These are phyloP conservation scores for Heliothis virescens DNA, from an alignment of 1,140 invertebrate genomes.

Conservation along the genomic window DNA sequence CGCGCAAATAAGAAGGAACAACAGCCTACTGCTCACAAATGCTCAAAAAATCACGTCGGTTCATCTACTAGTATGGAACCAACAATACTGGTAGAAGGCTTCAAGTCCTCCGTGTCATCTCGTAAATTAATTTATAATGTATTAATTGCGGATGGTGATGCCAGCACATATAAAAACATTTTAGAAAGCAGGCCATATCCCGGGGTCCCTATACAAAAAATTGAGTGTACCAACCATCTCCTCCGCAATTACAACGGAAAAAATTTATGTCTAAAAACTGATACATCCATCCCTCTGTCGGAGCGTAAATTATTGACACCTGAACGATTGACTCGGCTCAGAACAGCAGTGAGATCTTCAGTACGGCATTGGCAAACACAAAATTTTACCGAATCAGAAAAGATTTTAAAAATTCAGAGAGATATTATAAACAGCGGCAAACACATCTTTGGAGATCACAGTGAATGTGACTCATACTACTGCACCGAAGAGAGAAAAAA, in stretches of 20 bases:
- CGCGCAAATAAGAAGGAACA: too few relatives aligned
- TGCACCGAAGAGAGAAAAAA: neutral
- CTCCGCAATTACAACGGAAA: conserved; percentile 1
- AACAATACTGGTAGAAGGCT: too few relatives aligned
- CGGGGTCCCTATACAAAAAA: neutral
- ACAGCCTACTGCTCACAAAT: too few relatives aligned
- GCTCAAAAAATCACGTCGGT: too few relatives aligned
- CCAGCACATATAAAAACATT: neutral
- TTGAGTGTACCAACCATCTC: conserved; percentile 19
- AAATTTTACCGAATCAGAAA: neutral
- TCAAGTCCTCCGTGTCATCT: too few relatives aligned
- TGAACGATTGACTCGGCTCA: neutral
- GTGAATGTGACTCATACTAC: neutral
- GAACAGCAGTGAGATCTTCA: neutral
- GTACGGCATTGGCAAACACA: neutral
- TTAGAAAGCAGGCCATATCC: neutral
- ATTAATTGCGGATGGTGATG: too few relatives aligned
- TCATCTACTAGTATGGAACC: too few relatives aligned
- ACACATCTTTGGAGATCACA: conserved; percentile 4
- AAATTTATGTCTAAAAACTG: neutral
- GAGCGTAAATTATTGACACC: neutral
- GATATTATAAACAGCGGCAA: neutral
- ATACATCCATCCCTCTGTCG: neutral
- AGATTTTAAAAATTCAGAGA: neutral
- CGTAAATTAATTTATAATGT: too few relatives aligned